Percentiles rank a stretch among this genome's conserved stretches.
Conservation (phyloP, 23 tunicate species). For the Ciona savignyi region DNA sequence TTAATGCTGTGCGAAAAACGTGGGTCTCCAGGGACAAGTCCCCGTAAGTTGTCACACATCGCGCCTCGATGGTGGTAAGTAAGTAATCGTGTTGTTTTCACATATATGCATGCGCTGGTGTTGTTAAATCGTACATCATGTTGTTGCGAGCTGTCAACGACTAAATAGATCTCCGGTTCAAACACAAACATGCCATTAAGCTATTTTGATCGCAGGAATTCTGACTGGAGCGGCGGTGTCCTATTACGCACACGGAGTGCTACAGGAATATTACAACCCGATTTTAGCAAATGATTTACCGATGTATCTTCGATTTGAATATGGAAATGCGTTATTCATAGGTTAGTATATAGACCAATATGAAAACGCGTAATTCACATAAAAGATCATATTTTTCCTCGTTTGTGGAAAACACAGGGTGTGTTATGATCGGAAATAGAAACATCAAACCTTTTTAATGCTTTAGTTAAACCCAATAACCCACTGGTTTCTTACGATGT, state of each 20-base stretch:
- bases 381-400: neutral
- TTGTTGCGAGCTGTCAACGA: no score
- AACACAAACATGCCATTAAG: no score
- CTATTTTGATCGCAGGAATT: slow-evolving; percentile 24
- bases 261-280: slow-evolving; percentile 84
- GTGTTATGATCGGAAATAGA: neutral
- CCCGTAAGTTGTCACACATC: no score
- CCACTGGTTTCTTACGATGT: no score
- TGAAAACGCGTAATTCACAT: neutral
- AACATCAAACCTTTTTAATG: neutral
- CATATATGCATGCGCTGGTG: no score
- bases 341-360: slow-evolving; percentile 26
- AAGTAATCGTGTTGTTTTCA: neutral
- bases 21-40: no score
- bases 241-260: slow-evolving; percentile 76
- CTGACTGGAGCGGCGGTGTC: slow-evolving; percentile 80
- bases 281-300: slow-evolving; percentile 19
- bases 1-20: no score
- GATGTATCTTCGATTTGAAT: slow-evolving; percentile 54
- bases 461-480: no score
- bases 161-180: no score
- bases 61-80: neutral
- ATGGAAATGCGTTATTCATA: slow-evolving; percentile 81
- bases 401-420: no score
- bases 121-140: no score